Base-by-base conservation (phyloP, 2,888 invertebrate species). In the Cerastis rubricosa region DNA sequence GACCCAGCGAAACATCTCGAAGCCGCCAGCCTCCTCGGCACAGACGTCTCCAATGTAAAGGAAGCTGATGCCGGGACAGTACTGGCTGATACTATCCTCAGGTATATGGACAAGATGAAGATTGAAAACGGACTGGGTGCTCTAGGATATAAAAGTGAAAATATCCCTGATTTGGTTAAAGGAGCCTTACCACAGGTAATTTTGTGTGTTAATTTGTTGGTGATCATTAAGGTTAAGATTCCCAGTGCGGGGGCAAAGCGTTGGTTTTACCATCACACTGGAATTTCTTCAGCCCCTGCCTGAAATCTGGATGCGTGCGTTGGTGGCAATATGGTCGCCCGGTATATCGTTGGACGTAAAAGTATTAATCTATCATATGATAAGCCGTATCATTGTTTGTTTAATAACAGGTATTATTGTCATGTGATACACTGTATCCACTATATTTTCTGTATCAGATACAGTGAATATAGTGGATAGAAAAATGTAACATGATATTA, bases 1-100 rank as follows among this genome's bases (percentile, higher is more conserved):
- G 98, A 98, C 87, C 99, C 99, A 0, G 98, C 99, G 74, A 97
- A 99, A 59, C 99, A 99, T 91, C 94, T 99, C 59, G 98, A 98
- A 94, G 99, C 99, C 0, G 99, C 99, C 0, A 95, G 97, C 87
- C 92, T 99, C 2, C 97, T 99, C 9, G 99, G 99, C 6, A 96
- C 97, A 6, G 90, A 94, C 67, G 92, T 97, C 5, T 94, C 94
- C 0, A 97, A 97, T 77, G 96, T 97, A n/a, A 92, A 89, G 81
- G 80, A 87, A 74, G 90, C 67, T 97, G 97, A 99, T 92, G 98
- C 98, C 0, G 98, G 98, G 0, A 93, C 93, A 81, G 97, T 98
- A 54, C 96, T 99, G n/a, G 97, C 98, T 0, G 99, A 99, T 90
- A 97, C 97, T 1, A 97, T 99, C 40, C 96, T 98, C 12, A 97